Evolutionary conservation across 2,113 vertebrate species (phyloP), one percentile per base, ranked within the genome.

Genomic region (Oncorhynchus clarkii): DNA sequence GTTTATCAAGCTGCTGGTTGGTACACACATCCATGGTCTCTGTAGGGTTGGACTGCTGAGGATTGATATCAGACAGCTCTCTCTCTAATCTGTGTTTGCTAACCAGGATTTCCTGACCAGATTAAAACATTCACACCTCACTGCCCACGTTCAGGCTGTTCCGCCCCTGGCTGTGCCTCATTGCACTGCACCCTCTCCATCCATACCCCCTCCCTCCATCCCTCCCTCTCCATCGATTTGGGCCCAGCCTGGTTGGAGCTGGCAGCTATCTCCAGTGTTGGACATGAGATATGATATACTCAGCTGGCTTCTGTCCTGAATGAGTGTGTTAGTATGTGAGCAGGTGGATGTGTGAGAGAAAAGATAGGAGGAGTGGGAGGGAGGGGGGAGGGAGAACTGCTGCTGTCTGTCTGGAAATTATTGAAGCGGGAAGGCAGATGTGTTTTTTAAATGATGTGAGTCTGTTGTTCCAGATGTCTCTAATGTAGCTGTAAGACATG

Each of bases 101-200:
- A 6, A 45, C 12, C 34, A 3, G 54, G 49, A 11, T 65, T n/a
- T 74, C 54, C 39, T 45, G 39, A 45, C 39, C 67, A 74, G 57
- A 70, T 64, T 31, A 49, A 65, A 59, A 79, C 65, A 68, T 24
- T 60, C 31, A 72, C 22, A 60, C 72, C 67, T 74, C 76, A 62
- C 75, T 83, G 77, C 71, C 27, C 75, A 75, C 73, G 71, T 79
- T 80, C 71, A 73, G 70, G 78, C 49, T 18, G 45, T 69, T 67
- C 66, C n/a, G 74, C 67, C 70, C 59, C 18, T 20, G 11, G 48
- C 31, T 48, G 20, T 68, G 59, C 39, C 29, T 72, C 13, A 13
- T 8, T 67, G 49, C 75, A 24, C 39, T 48, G 9, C n/a, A 9
- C 74, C 45, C 29, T 24, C 24, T 9, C 45, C 24, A n/a, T 71